Base-by-base conservation (phyloP, 2,888 invertebrate genomes). In the Ligdia adustata region DNA sequence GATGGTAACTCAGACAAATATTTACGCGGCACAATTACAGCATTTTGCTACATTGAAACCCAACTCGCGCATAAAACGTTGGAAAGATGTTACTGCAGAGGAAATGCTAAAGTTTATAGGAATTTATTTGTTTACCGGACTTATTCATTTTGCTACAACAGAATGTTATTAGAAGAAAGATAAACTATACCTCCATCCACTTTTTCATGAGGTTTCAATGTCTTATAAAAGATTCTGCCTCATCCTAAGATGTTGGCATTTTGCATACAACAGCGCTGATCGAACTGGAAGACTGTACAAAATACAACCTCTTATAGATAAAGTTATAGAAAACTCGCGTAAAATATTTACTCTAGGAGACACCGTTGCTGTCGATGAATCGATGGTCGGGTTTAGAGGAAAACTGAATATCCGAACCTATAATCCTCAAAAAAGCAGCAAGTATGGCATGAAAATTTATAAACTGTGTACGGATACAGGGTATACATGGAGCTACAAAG, bases 381-480 rank as follows among this genome's bases (percentile, higher is more conserved):
- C 52, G 14, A 43, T 52, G 47, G 47, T 52, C 14, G 40, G 37
- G 29, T 52, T 52, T 32, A 11, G 47, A 33, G 52, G 52, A 28
- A 43, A 22, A 26, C 24, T 44, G 16, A 32, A 26, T 29, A 15
- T 52, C 20, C 43, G 43, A 9, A 31, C 29, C 7, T 47, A 52
- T 18, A 47, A 47, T 26, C 42, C 45, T 12, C 34, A 49, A 28
- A 56, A 52, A 11, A 39, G 32, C 28, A 31, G 15, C 18, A 50
- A 50, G 32, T 56, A 52, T 20, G 52, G 55, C 26, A 47, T 56
- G 26, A 46, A 50, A 47, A 44, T 52, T 27, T 56, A 56, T 34
- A 56, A 52, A 43, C 22, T 52, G 13, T 56, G 50, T 37, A 47
- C 50, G 7, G 39, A 38, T 28, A 45, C 12, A 7, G 47, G 55